Base-by-base conservation (phyloP, 2,888 invertebrate genomes). In the Dermolepida albohirtum region DNA sequence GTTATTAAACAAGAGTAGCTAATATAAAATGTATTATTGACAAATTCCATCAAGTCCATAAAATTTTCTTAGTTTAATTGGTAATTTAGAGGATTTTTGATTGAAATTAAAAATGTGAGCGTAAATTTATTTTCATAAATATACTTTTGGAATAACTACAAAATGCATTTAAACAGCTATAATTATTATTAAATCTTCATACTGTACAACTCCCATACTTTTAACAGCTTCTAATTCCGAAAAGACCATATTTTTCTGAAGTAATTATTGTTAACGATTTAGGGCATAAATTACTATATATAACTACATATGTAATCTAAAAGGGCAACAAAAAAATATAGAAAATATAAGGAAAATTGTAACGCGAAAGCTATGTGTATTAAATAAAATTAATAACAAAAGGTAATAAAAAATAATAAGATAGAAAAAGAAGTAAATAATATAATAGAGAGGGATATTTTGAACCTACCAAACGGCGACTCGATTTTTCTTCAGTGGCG, bases 381-480 rank as follows among this genome's bases (percentile, higher is more conserved):
- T 70, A 66, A 70, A 69, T 47, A 71, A 59, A 64, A 43, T 39
- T 16, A 66, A 49, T 40, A 57, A 41, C 12, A 52, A 57, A 57
- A 29, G 41, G 44, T 12, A 47, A 12, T 27, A 11, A 44, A 51
- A 63, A 51, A 69, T 63, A 27, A 59, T 43, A 67, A 63, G 59
- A 66, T 65, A 64, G 59, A 54, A 67, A 57, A 70, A 34, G 34
- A 34, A 34, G 34, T 34, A 34, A 34, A 34, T 34, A 34, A 34
- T 34, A 34, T 34, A 34, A 57, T 44, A 57, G 51, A 72, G 72
- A 71, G 68, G 70, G 68, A 43, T 69, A 67, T 57, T 72, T 66
- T 66, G 62, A 68, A 68, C 90, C 88, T 90, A 90, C 90, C 90
- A 89, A 86, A 84, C 90, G 88, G 79, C 89, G 87, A 85, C 84